These are phyloP conservation scores for Glomeris maerens DNA, from an alignment of 1,140 invertebrate genomes.

Conservation along the genomic window DNA sequence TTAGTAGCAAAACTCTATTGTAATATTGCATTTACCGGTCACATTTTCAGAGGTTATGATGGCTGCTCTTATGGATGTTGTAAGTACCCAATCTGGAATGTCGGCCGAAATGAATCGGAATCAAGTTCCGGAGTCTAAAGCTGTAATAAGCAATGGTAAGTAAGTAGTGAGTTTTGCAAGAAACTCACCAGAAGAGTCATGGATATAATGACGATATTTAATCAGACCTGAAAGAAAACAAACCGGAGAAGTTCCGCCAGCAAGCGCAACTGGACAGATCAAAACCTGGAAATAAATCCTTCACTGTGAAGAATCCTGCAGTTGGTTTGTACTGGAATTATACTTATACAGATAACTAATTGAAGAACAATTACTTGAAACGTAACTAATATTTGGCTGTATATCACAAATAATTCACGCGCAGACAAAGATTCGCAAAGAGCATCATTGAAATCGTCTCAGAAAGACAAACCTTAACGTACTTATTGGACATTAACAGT, in stretches of 20 bases:
- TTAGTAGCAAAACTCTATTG: conserved; percentile 11
- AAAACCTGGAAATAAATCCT: no score
- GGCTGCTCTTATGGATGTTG: conserved; percentile 50
- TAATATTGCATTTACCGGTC: conserved; percentile 1
- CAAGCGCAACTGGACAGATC: not conserved
- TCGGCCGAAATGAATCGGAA: not conserved
- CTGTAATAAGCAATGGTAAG: not conserved
- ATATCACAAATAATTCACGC: no score
- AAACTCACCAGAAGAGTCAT: not conserved
- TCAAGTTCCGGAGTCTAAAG: not conserved
- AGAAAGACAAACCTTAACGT: no score
- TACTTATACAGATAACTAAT: no score
- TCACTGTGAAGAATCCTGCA: no score
- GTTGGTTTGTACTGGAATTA: no score
- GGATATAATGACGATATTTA: not conserved
- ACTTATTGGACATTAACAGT: no score
- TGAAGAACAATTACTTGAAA: no score
- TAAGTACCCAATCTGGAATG: conserved; percentile 49
- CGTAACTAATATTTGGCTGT: no score
- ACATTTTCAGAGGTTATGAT: conserved; percentile 45
- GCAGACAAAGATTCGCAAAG: no score
- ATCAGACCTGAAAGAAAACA: not conserved
- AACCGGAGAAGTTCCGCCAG: not conserved
- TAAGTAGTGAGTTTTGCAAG: not conserved
- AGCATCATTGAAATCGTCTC: no score